phyloP scores from a whole-genome alignment of 2,888 invertebrate species.

The Philonicus albiceps region DNA sequence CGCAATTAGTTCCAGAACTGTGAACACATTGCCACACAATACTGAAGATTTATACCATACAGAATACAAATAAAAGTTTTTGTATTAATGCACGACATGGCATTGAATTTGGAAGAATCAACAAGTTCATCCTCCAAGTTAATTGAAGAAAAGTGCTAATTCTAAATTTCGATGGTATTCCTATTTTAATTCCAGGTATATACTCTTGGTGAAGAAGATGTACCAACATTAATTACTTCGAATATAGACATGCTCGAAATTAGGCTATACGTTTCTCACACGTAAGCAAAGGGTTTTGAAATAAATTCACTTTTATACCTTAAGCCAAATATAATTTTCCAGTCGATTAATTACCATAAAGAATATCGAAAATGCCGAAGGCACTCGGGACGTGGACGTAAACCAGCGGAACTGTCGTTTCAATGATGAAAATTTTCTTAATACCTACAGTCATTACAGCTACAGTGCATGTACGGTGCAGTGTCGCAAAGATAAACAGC shows the following conservation, averaged over 20 bases:
- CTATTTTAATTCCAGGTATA: constrained; percentile 65
- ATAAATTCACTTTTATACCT: constrained; percentile 6
- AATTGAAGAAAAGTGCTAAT: neutral
- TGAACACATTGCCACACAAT: neutral
- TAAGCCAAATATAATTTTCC: neutral
- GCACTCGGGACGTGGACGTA: constrained; percentile 69
- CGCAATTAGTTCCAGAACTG: neutral
- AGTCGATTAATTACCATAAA: constrained; percentile 67
- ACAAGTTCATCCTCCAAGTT: no score
- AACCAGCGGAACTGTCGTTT: constrained; percentile 76
- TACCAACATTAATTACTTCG: constrained; percentile 73
- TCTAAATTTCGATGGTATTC: no score
- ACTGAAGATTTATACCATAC: neutral
- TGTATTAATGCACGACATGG: neutral
- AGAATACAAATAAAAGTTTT: neutral
- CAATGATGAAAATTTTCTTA: constrained; percentile 69
- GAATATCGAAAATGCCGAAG: constrained; percentile 75
- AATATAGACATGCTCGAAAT: constrained; percentile 70
- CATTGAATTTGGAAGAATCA: neutral
- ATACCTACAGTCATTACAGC: constrained; percentile 73
- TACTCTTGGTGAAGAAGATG: constrained; percentile 72
- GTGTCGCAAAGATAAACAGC: constrained; percentile 72
- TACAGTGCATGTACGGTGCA: constrained; percentile 77
- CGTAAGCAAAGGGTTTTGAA: constrained; percentile 56
- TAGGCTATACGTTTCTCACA: constrained; percentile 67